Evolutionary conservation across 2,797 vertebrate species (phyloP).

Genomic region (Falco berigora): DNA sequence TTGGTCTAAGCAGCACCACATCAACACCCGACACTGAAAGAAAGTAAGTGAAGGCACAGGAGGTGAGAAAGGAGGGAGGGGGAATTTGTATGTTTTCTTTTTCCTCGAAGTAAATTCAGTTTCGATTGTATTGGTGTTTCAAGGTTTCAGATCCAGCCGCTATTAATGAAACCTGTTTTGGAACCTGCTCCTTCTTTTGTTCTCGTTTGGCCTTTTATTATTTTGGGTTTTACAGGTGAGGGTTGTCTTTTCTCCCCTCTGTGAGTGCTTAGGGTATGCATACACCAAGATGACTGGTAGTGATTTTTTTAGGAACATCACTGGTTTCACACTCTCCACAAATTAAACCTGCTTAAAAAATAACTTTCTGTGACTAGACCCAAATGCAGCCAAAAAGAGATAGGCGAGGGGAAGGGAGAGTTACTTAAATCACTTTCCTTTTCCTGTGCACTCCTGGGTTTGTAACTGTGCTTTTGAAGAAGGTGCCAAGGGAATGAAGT

Average conservation of each 20-base stretch:
- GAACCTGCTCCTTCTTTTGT: neutral
- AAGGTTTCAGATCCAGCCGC: neutral
- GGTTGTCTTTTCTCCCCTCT: neutral
- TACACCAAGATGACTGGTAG: neutral
- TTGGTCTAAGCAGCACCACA: constrained; percentile 86
- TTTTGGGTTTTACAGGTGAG: neutral
- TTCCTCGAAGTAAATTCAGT: neutral
- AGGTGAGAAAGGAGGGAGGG: neutral
- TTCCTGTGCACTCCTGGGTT: constrained; percentile 2
- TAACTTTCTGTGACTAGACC: neutral
- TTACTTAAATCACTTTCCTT: neutral
- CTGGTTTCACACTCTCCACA: neutral
- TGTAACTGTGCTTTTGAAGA: constrained; percentile 36
- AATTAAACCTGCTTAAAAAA: neutral
- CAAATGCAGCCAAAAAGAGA: neutral
- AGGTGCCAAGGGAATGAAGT: constrained; percentile 10
- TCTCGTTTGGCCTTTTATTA: neutral
- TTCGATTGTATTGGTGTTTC: neutral
- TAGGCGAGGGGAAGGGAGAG: neutral
- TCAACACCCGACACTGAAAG: constrained; percentile 95
- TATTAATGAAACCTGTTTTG: neutral
- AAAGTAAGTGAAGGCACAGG: constrained; percentile 81
- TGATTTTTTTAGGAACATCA: neutral
- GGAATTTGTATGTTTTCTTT: neutral
- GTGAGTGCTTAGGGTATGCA: neutral